Percentiles rank a stretch among this genome's conserved stretches.
These are phyloP conservation scores for Linepithema humile DNA, from an alignment of 1,140 invertebrate species.

Conservation along the genomic window DNA sequence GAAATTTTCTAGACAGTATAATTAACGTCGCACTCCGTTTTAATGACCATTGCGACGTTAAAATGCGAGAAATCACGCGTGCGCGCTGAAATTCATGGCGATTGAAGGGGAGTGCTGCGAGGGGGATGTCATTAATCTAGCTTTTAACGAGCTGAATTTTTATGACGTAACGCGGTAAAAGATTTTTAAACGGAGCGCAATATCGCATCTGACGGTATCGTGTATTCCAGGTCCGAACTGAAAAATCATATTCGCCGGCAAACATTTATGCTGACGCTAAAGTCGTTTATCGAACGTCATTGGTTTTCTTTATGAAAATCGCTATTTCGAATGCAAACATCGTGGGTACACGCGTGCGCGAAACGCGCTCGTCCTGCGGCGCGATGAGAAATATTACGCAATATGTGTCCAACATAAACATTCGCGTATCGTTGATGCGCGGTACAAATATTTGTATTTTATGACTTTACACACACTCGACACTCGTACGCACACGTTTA, in stretches of 20 bases:
- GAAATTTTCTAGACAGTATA: not conserved
- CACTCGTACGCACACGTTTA: conserved; percentile 17
- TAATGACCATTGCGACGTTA: not conserved
- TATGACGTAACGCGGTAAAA: conserved; percentile 9
- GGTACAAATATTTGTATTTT: conserved; percentile 57
- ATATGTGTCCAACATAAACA: conserved; percentile 62
- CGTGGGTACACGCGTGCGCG: no score
- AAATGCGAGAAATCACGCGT: conserved; percentile 5
- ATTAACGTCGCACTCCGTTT: not conserved
- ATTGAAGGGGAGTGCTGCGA: conserved; percentile 18
- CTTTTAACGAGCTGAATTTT: conserved; percentile 37
- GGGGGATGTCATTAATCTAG: conserved; percentile 35
- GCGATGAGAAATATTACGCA: conserved; percentile 59
- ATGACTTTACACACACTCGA: conserved; percentile 39
- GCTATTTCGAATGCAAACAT: conserved; percentile 51
- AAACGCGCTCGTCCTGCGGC: not conserved
- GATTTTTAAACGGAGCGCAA: not conserved
- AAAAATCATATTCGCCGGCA: conserved; percentile 48
- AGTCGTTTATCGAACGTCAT: conserved; percentile 55
- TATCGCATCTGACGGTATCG: conserved; percentile 1
- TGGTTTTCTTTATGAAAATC: conserved; percentile 56
- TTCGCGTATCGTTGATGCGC: conserved; percentile 50
- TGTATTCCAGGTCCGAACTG: not conserved
- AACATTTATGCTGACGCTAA: conserved; percentile 52
- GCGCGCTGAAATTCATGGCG: not conserved